Conservation (phyloP, 2,888 invertebrate species). For the Oligia latruncula region DNA sequence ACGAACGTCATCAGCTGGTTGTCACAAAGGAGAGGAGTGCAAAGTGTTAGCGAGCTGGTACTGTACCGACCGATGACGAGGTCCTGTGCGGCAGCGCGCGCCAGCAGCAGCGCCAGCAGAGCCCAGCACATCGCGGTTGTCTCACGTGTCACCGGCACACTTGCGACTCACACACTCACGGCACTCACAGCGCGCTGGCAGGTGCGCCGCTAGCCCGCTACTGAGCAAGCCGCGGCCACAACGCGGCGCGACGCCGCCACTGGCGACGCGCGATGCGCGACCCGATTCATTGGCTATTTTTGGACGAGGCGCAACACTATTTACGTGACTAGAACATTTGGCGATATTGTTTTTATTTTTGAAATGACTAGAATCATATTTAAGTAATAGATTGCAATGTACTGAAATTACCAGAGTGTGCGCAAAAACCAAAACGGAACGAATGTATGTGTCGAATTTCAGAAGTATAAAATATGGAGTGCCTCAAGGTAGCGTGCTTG, state of each 20-base stretch:
- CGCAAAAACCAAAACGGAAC: no score
- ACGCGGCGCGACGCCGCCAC: background rate
- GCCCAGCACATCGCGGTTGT: slow-evolving; percentile 19
- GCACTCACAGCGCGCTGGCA: slow-evolving; percentile 3
- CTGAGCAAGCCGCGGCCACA: slow-evolving; percentile 11
- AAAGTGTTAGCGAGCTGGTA: slow-evolving; percentile 1
- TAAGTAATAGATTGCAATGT: no score
- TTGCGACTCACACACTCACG: background rate
- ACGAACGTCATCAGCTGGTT: background rate
- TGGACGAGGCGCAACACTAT: slow-evolving; percentile 30
- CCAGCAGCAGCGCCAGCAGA: slow-evolving; percentile 27
- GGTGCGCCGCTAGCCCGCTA: slow-evolving; percentile 20
- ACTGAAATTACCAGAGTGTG: no score
- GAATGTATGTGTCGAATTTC: no score
- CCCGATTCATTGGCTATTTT: slow-evolving; percentile 52
- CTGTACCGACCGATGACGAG: slow-evolving; percentile 63
- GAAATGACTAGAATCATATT: no score
- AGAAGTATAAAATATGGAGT: background rate
- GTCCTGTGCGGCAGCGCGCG: slow-evolving; percentile 48
- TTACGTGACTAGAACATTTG: slow-evolving; percentile 13
- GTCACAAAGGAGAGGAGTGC: background rate
- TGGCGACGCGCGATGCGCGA: slow-evolving; percentile 19
- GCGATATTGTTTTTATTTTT: background rate
- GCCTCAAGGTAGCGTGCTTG: background rate
- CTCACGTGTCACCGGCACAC: background rate